Evolutionary conservation across 2,113 vertebrate genomes (phyloP), one percentile per base, ranked within the genome.

Genomic region (Ctenodactylus gundi): DNA sequence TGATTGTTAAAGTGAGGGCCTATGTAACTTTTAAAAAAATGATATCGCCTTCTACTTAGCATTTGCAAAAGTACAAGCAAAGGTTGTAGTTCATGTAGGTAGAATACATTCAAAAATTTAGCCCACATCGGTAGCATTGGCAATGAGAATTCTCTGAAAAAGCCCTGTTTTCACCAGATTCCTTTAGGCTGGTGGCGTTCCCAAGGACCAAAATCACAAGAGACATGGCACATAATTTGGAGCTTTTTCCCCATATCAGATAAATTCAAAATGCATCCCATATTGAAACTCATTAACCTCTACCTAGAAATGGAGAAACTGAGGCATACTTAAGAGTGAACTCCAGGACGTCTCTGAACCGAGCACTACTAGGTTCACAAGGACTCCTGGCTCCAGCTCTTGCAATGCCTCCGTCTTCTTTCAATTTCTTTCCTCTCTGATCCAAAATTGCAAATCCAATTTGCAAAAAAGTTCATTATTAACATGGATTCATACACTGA

Each of bases 401-500:
- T 13, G 0, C 20, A 73, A 4, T 36, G 46, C 49, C 75, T 81
- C 87, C 92, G 72, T 58, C 17, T 29, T 39, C 25, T 93, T 87
- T 85, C 41, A 14, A 81, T 78, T 55, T 90, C 72, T 95, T 94
- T 95, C 57, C 2, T 78, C 39, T 55, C 29, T 62, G 57, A n/a
- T n/a, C n/a, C n/a, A n/a, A n/a, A n/a, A n/a, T n/a, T n/a, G n/a
- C n/a, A n/a, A 88, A 75, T n/a, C 25, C 77, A 92, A 80, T 76
- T 86, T 94, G 39, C 67, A 82, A 65, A 85, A 96, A 96, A 60
- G 23, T 83, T 90, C 78, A 65, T 1, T 92, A 89, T 94, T 91
- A 97, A 94, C 72, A 70, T 96, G 64, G 62, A 25, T 96, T 84
- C 88, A 90, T 91, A 93, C 36, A 95, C 53, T 36, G 64, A 97